These are phyloP conservation scores for Trichechus manatus DNA, from an alignment of 2,113 vertebrate genomes.

Conservation along the genomic window DNA sequence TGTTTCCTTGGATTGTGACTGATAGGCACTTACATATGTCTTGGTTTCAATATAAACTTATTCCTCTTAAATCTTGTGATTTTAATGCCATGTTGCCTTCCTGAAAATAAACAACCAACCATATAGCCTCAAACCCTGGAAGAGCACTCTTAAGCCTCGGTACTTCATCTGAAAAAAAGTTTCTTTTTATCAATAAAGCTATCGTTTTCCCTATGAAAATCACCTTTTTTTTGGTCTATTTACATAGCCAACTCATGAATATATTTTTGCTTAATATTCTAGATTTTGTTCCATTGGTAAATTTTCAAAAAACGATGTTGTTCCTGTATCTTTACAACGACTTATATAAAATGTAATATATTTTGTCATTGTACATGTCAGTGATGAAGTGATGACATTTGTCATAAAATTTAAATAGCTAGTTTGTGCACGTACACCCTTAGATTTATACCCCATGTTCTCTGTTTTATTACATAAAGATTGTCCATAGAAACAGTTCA, in stretches of 20 bases:
- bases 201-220: neutral
- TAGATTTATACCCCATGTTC: neutral
- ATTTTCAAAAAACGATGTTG: neutral
- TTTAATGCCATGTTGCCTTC: neutral
- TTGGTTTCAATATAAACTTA: neutral
- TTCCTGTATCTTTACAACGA: neutral
- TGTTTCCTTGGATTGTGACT: neutral
- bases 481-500: neutral
- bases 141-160: neutral
- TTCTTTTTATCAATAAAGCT: neutral
- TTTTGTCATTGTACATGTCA: too few species aligned
- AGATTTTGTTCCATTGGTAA: neutral
- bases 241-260: too few species aligned
- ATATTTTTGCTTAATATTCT: neutral
- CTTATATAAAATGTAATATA: neutral
- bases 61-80: neutral
- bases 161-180: neutral
- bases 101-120: neutral
- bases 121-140: neutral
- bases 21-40: neutral
- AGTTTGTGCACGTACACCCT: rapidly evolving
- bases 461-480: neutral
- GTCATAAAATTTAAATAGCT: neutral
- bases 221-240: neutral
- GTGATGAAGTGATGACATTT: neutral